phyloP scores from a whole-genome alignment of 2,888 invertebrate species.

The Nephrotoma flavescens region DNA sequence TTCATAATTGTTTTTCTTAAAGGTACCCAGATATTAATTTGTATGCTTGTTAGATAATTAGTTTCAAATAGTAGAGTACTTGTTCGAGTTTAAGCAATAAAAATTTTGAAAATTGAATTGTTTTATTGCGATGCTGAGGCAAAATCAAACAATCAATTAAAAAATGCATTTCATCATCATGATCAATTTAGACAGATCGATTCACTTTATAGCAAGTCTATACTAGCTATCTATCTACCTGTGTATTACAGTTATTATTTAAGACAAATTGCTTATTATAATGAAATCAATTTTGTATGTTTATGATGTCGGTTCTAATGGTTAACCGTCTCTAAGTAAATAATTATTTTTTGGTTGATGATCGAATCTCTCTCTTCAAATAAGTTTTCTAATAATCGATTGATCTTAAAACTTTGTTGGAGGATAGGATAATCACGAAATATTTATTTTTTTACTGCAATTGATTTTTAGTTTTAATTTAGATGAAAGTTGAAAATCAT shows the following conservation, averaged over 20 bases:
- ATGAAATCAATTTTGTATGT: background rate
- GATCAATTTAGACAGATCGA: background rate
- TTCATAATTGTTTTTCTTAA: background rate
- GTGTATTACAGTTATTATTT: background rate
- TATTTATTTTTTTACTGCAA: background rate
- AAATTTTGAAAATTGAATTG: background rate
- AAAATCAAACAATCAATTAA: background rate
- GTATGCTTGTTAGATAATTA: background rate
- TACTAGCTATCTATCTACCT: background rate
- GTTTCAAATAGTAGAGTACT: background rate
- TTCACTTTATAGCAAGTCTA: background rate
- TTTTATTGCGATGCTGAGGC: background rate
- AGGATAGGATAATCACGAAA: background rate
- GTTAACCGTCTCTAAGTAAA: background rate
- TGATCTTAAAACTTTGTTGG: background rate
- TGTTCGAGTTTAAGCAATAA: background rate
- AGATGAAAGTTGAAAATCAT: background rate
- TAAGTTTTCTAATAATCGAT: background rate
- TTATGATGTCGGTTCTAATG: background rate
- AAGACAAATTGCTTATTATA: background rate
- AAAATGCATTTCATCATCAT: background rate
- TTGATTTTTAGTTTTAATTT: background rate
- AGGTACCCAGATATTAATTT: background rate
- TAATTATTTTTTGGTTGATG: background rate
- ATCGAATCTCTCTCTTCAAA: background rate